phyloP scores from a whole-genome alignment of 1,140 invertebrate species.

The Platyura marginata region DNA sequence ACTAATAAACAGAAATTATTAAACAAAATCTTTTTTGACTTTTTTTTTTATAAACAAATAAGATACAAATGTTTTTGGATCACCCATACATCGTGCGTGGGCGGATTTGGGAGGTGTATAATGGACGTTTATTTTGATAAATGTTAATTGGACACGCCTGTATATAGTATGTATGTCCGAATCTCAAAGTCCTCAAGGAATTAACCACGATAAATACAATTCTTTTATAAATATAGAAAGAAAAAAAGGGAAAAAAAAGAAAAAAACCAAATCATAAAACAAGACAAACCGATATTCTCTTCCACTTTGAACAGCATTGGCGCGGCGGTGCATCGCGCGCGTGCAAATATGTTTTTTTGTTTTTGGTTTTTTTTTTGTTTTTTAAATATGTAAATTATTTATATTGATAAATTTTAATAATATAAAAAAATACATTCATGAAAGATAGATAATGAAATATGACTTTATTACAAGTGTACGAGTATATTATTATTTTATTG shows the following conservation, averaged over 20 bases:
- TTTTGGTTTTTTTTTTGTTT: neutral
- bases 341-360: neutral
- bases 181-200: neutral
- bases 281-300: neutral
- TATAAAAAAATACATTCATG: neutral
- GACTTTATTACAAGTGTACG: neutral
- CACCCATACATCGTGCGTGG: neutral
- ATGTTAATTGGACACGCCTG: conserved; percentile 3
- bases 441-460: neutral
- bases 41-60: too few relatives aligned
- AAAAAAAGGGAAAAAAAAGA: neutral
- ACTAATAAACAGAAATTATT: too few relatives aligned
- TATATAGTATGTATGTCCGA: neutral
- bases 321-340: neutral
- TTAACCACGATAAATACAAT: neutral
- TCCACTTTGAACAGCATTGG: neutral
- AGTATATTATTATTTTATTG: neutral
- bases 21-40: too few relatives aligned
- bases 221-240: neutral
- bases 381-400: neutral
- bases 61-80: neutral
- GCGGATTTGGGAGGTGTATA: neutral
- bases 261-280: neutral
- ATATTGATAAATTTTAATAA: neutral
- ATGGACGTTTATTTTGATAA: conserved; percentile 1